These are phyloP conservation scores for Syrmaticus mikado DNA, from an alignment of 2,113 vertebrate genomes.

Conservation along the genomic window DNA sequence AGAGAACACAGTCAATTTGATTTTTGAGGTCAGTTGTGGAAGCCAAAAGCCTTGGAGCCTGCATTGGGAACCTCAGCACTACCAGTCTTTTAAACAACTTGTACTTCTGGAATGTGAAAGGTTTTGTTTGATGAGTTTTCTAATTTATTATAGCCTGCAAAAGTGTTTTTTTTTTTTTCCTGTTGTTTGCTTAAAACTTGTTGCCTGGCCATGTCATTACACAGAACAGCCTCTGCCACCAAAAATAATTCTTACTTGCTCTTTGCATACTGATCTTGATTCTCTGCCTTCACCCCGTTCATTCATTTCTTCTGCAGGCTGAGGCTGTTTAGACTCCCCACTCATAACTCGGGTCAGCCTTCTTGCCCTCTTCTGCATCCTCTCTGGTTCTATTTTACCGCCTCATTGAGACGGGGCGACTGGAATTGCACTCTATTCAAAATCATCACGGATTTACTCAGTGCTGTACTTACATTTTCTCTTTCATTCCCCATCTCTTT, in stretches of 20 bases:
- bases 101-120: neutral
- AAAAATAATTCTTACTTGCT: neutral
- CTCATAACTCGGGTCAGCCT: neutral
- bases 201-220: neutral
- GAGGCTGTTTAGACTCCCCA: neutral
- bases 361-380: neutral
- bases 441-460: neutral
- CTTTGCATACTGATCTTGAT: neutral
- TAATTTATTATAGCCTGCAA: neutral
- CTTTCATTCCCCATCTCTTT: neutral
- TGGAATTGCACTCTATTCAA: conserved; percentile 17
- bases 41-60: neutral
- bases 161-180: neutral
- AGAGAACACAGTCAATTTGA: rapidly evolving
- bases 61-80: neutral
- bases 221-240: neutral
- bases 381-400: neutral
- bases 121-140: neutral
- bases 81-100: neutral
- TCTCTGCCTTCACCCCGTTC: neutral
- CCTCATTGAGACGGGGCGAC: neutral
- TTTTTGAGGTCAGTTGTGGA: neutral
- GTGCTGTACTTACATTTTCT: neutral
- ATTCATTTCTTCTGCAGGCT: neutral
- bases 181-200: neutral